Percentiles rank a stretch among this genome's conserved stretches.
Conservation (phyloP, 2,113 vertebrate species). For the Melanotaenia duboulayi region DNA sequence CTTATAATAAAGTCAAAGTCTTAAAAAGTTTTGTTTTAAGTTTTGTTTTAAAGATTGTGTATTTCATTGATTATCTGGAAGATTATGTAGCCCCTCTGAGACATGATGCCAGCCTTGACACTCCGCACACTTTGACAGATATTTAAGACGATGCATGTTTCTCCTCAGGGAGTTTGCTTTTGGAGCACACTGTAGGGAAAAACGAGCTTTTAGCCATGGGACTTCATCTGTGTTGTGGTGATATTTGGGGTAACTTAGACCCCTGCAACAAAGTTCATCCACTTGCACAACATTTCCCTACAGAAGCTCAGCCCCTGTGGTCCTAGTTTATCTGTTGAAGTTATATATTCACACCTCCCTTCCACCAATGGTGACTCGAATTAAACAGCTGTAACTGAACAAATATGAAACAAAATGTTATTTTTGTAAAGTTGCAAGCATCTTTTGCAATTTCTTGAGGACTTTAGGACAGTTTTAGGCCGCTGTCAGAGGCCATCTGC, state of each 20-base stretch:
- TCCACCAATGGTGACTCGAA: background rate
- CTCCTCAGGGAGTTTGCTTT: constrained; percentile 23
- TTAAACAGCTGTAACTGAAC: background rate
- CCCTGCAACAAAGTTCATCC: constrained; percentile 3
- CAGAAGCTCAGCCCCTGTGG: background rate
- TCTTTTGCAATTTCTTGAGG: background rate
- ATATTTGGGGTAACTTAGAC: constrained; percentile 4
- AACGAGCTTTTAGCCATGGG: constrained; percentile 12
- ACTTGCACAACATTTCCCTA: background rate
- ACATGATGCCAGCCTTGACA: background rate
- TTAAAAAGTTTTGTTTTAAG: background rate
- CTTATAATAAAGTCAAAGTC: background rate
- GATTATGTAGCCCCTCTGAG: background rate
- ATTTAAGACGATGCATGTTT: background rate
- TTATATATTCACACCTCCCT: background rate
- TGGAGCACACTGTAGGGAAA: constrained; percentile 6
- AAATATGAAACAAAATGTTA: background rate
- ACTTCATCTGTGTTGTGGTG: constrained; percentile 3
- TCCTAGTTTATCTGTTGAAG: background rate
- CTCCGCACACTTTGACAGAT: background rate
- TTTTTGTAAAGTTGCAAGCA: background rate
- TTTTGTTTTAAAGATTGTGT: background rate
- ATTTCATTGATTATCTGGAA: constrained; percentile 2
- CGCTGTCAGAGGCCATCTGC: background rate
- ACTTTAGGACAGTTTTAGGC: background rate